Evolutionary conservation across 2,888 invertebrate species (phyloP), one percentile per base, ranked within the genome.

Genomic region (Brassicogethes aeneus): DNA sequence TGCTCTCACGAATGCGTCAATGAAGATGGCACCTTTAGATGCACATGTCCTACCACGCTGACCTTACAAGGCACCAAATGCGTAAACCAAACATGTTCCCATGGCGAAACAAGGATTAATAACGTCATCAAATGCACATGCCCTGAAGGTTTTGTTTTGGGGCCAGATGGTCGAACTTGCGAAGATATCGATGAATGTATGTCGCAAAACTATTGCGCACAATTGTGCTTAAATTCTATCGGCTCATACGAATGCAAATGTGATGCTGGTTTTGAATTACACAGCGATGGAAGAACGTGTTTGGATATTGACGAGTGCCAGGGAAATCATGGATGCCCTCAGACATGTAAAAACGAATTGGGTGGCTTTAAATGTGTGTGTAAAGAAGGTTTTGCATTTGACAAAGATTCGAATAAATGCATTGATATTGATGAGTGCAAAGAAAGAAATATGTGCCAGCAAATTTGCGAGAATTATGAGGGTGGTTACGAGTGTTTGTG

Each of bases 171-270:
- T 7, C 59, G 55, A 39, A 60, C 56, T 17, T 64, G 62, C 44
- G 61, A 66, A 45, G 68, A 67, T 53, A 56, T 61, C 36, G 62
- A 68, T 42, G 64, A 67, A 55, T 32, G 32, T 12, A 12, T 13
- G 5, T 8, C 14, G 2, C 13, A 45, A 1, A 59, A 61, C 12
- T 45, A 62, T 2, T 77, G 76, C 43, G 60, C 67, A 3, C 70
- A 72, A 40, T 57, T 61, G 14, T 76, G 78, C 43, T 45, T 61
- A 3, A 78, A 78, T 50, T 58, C 61, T 0, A 61, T 64, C 3
- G 75, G 75, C 1, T 66, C 70, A 1, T 77, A 66, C 45, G 64
- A 66, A 40, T 85, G 85, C 55, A 62, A 62, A n/a, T 84, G 84
- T 52, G 74, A 73, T 10, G 55, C 64, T 2, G 81, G 81, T 0